phyloP scores from a whole-genome alignment of 2,113 vertebrate species.

The Danio rerio region DNA sequence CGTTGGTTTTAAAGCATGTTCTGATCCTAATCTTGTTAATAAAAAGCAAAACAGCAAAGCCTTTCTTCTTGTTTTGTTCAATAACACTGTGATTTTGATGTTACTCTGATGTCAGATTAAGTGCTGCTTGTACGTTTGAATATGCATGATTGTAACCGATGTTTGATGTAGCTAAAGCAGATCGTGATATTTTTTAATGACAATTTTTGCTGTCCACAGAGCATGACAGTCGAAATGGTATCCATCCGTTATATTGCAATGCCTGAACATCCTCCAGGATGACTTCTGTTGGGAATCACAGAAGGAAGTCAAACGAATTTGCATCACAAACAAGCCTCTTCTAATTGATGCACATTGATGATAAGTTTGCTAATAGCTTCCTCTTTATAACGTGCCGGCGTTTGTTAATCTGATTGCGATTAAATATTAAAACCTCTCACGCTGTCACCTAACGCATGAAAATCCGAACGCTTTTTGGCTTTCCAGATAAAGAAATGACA shows the following conservation, averaged over 20 bases:
- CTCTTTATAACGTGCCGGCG: constrained; percentile 88
- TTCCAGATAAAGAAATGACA: constrained; percentile 71
- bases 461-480: constrained; percentile 80
- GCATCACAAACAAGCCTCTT: constrained; percentile 76
- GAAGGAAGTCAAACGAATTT: constrained; percentile 44
- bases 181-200: too few relatives aligned
- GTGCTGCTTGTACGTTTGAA: not conserved
- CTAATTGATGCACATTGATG: constrained; percentile 78
- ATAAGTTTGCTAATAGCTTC: constrained; percentile 93
- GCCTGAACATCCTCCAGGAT: not conserved
- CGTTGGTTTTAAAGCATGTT: not conserved
- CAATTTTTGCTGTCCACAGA: not conserved
- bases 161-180: not conserved
- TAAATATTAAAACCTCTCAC: constrained; percentile 73
- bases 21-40: not conserved
- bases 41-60: not conserved
- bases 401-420: constrained; percentile 87
- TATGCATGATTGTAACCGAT: not conserved
- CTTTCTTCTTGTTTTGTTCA: too few relatives aligned
- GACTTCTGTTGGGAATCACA: not conserved
- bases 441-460: constrained; percentile 81
- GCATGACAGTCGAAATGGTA: not conserved
- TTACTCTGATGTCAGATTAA: not conserved
- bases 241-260: not conserved
- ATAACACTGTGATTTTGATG: too few relatives aligned